Conservation (phyloP, 2,797 vertebrate species). For the Anolis apletophallus region DNA sequence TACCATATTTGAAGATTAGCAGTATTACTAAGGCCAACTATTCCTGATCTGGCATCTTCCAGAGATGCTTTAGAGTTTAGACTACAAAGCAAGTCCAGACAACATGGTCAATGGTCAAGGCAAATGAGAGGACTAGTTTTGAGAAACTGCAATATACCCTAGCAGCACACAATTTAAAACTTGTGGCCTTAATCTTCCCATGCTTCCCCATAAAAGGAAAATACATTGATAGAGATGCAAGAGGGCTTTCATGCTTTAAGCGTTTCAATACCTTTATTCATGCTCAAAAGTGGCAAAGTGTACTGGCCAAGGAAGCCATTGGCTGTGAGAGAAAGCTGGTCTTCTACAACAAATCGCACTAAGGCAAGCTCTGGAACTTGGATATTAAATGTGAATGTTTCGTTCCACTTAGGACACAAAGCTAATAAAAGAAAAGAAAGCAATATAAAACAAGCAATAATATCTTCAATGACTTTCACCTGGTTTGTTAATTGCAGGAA, state of each 20-base stretch:
- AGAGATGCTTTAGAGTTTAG: background rate
- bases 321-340: slow-evolving; percentile 76
- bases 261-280: slow-evolving; percentile 84
- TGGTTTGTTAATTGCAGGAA: background rate
- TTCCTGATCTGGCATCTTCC: background rate
- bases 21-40: background rate
- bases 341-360: slow-evolving; percentile 85
- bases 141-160: background rate
- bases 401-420: slow-evolving; percentile 84
- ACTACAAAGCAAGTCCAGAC: background rate
- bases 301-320: slow-evolving; percentile 89
- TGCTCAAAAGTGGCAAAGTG: slow-evolving; percentile 85
- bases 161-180: background rate
- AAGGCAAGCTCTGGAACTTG: slow-evolving; percentile 85
- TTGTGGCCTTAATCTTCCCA: background rate
- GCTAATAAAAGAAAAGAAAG: slow-evolving; percentile 73
- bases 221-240: background rate
- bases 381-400: slow-evolving; percentile 83
- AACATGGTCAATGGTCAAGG: background rate
- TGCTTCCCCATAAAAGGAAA: background rate
- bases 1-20: background rate
- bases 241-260: background rate
- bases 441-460: background rate
- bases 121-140: background rate
- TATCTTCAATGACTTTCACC: slow-evolving; percentile 4